Percentiles rank a stretch among this genome's conserved stretches.
These are phyloP conservation scores for Lordiphosa mommai DNA, from an alignment of 1,140 invertebrate species.

Conservation along the genomic window DNA sequence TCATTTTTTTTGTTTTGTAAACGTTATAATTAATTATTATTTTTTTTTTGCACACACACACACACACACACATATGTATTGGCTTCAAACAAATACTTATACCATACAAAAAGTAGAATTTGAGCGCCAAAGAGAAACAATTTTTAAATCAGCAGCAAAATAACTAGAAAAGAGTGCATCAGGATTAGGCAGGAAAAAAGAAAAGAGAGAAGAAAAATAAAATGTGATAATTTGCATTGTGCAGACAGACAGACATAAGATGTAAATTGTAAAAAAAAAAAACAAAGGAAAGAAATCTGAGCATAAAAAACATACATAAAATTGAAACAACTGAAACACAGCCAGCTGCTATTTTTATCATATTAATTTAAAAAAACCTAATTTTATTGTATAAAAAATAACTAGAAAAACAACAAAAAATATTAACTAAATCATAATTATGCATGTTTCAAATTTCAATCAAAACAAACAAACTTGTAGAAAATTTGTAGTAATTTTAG, in stretches of 20 bases:
- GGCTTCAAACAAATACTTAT: conserved; percentile 68
- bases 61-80: conserved; percentile 15
- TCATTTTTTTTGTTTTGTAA: conserved; percentile 38
- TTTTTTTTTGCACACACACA: conserved; percentile 18
- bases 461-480: conserved; percentile 38
- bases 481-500: conserved; percentile 55
- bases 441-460: conserved; percentile 57
- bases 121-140: conserved; percentile 34
- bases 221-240: conserved; percentile 79
- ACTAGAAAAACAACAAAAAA: conserved; percentile 29
- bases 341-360: conserved; percentile 59
- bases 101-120: conserved; percentile 56
- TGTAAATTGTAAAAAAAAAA: conserved; percentile 69
- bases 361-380: conserved; percentile 48
- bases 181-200: conserved; percentile 6
- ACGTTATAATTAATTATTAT: conserved; percentile 61
- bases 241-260: conserved; percentile 61
- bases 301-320: conserved; percentile 15
- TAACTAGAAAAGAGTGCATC: conserved; percentile 30
- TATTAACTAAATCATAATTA: conserved; percentile 49
- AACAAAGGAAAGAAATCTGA: conserved; percentile 4
- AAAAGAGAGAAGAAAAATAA: conserved; percentile 34
- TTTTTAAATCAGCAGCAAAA: conserved; percentile 18
- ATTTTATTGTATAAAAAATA: conserved; percentile 33
- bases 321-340: conserved; percentile 35